phyloP scores from a whole-genome alignment of 2,113 vertebrate species.

The Junco hyemalis region DNA sequence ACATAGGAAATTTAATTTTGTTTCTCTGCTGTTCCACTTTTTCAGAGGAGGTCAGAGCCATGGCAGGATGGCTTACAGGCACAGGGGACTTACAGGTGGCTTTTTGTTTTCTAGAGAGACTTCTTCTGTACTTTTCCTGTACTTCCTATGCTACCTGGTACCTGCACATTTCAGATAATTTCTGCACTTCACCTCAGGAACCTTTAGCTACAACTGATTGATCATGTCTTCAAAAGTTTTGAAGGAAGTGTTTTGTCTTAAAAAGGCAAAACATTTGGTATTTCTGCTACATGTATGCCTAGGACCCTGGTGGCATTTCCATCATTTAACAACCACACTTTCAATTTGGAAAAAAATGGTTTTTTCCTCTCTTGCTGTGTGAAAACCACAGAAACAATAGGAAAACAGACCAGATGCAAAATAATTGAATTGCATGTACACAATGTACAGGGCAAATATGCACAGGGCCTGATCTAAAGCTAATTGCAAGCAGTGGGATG shows the following conservation, averaged over 20 bases:
- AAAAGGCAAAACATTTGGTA: neutral
- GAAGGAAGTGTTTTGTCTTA: conserved; percentile 26
- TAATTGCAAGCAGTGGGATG: neutral
- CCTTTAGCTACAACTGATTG: neutral
- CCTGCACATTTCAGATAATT: neutral
- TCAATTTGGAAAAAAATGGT: neutral
- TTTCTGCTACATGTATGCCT: neutral
- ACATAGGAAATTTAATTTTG: neutral
- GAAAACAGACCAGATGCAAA: neutral
- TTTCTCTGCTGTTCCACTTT: neutral
- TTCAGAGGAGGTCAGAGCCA: neutral
- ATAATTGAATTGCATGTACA: neutral
- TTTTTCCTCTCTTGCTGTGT: conserved; percentile 19
- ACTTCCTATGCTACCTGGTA: neutral
- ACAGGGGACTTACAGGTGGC: neutral
- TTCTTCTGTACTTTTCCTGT: neutral
- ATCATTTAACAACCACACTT: neutral
- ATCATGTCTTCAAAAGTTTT: neutral
- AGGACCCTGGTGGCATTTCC: neutral
- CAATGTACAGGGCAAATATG: neutral
- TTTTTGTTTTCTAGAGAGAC: neutral
- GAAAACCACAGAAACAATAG: conserved; percentile 19
- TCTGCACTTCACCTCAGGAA: neutral
- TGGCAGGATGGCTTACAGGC: neutral
- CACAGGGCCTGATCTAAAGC: neutral